A percentile compares a stretch with the other conserved stretches of the same genome.
These are phyloP conservation scores for Hoplias malabaricus DNA, from an alignment of 2,113 vertebrate species.

Conservation along the genomic window DNA sequence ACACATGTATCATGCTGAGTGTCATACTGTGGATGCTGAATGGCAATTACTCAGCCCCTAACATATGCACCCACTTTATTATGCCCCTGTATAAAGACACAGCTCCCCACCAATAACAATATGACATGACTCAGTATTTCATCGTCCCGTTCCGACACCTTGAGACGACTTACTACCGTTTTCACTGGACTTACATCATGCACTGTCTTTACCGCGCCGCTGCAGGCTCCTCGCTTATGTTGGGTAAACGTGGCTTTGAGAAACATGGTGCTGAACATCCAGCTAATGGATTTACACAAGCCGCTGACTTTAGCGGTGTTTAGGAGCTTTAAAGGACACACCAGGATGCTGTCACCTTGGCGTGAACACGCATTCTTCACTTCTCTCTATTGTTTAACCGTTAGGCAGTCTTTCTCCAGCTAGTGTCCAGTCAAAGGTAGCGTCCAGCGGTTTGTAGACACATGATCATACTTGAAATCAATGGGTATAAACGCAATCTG, in stretches of 20 bases:
- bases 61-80: background rate
- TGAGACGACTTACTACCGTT: conserved; percentile 54
- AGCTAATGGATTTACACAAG: conserved; percentile 13
- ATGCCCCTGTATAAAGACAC: background rate
- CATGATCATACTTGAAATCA: no score
- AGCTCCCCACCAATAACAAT: background rate
- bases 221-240: conserved; percentile 45
- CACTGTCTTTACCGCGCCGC: conserved; percentile 46
- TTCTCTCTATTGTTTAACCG: background rate
- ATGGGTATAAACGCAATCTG: no score
- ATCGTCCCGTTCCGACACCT: background rate
- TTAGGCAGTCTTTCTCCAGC: no score
- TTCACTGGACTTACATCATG: conserved; percentile 68
- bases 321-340: background rate
- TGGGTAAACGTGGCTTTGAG: conserved; percentile 32
- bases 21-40: background rate
- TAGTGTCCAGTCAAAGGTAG: no score
- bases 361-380: background rate
- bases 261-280: conserved; percentile 4
- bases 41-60: background rate
- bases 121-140: background rate
- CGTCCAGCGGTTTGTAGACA: no score
- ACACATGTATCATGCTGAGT: background rate
- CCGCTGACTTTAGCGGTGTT: background rate
- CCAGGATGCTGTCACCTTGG: background rate